Conservation (phyloP, 2,113 vertebrate genomes). For the Bubo blakistoni region DNA sequence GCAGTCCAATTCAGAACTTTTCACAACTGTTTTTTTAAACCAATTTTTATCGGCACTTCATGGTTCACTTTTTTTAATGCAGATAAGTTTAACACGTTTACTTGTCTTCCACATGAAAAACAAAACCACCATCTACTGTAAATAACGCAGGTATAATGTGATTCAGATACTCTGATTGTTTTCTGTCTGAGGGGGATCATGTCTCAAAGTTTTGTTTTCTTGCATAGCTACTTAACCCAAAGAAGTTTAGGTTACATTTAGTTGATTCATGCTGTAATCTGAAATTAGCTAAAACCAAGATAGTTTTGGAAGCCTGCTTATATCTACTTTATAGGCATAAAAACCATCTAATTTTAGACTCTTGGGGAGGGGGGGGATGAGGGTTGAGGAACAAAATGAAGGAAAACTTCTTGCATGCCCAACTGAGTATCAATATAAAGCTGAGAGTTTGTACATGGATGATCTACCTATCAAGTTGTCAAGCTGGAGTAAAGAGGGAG, state of each 20-base stretch:
- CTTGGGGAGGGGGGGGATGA: rapidly evolving
- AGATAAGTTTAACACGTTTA: background rate
- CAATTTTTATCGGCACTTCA: background rate
- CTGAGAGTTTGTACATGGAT: background rate
- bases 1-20: background rate
- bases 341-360: rapidly evolving
- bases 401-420: background rate
- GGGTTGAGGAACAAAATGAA: background rate
- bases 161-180: background rate
- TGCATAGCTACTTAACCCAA: background rate
- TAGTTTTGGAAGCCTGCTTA: background rate
- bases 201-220: background rate
- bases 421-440: background rate
- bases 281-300: background rate
- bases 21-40: background rate
- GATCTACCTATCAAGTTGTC: background rate
- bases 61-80: background rate
- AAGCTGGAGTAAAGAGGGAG: background rate
- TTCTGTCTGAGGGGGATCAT: background rate
- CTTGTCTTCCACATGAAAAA: background rate
- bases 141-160: background rate
- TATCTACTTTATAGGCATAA: background rate
- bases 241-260: background rate
- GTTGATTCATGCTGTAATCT: background rate
- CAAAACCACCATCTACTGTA: background rate